A percentile compares a stretch with the other conserved stretches of the same genome.
Evolutionary conservation across 2,113 vertebrate species (phyloP).

Genomic region (Stictonetta naevosa): DNA sequence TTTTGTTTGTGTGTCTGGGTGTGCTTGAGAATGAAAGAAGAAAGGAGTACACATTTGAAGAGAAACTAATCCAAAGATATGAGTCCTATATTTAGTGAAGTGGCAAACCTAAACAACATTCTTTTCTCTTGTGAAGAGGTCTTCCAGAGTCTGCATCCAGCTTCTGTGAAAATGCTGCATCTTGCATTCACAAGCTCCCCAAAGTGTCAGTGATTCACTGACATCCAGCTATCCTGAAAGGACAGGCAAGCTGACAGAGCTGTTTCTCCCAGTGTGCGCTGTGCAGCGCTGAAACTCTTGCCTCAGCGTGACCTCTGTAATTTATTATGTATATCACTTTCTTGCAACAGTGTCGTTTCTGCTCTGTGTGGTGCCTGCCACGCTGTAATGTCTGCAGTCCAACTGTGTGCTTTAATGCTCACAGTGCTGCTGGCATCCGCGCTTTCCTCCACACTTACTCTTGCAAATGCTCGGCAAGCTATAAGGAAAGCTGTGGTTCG

Average conservation of each 20-base stretch:
- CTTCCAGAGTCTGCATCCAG: background rate
- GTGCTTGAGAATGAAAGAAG: constrained; percentile 30
- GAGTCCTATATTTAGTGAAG: constrained; percentile 32
- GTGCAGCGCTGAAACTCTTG: background rate
- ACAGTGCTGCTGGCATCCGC: background rate
- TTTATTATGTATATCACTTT: background rate
- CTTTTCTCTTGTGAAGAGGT: constrained; percentile 48
- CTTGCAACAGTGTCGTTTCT: background rate
- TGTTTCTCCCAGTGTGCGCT: background rate
- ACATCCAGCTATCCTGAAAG: background rate
- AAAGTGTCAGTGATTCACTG: background rate
- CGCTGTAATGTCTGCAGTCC: background rate
- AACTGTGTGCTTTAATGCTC: background rate
- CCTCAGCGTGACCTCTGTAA: background rate
- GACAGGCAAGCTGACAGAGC: background rate
- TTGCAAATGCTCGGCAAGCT: background rate
- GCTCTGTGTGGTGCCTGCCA: background rate
- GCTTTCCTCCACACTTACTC: background rate
- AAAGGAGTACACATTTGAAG: background rate
- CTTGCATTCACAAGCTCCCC: background rate
- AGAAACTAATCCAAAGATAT: constrained; percentile 18
- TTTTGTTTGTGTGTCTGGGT: constrained; percentile 53
- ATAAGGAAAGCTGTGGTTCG: background rate
- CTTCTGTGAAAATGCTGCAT: background rate
- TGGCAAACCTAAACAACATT: constrained; percentile 37